Evolutionary conservation across 2,888 invertebrate species (phyloP).

Genomic region (Scaptomyza reducta): DNA sequence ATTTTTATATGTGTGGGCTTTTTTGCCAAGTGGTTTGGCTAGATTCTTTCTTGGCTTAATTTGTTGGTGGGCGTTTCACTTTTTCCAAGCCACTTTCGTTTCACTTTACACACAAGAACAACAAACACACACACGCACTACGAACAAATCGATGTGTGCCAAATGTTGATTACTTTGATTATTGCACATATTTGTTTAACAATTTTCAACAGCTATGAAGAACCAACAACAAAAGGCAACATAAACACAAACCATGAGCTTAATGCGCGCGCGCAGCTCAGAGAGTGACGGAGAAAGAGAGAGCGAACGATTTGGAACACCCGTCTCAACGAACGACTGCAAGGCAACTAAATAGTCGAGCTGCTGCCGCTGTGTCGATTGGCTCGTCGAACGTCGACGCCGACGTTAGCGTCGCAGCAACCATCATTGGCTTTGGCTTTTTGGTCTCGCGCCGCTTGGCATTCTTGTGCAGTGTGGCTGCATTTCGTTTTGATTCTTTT

Average conservation of each 20-base stretch:
- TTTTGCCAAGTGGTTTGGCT: slow-evolving; percentile 76
- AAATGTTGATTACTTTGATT: slow-evolving; percentile 31
- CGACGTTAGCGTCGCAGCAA: slow-evolving; percentile 22
- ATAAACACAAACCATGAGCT: slow-evolving; percentile 30
- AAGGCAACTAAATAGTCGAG: slow-evolving; percentile 59
- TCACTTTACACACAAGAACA: slow-evolving; percentile 50
- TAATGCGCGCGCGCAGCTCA: slow-evolving; percentile 50
- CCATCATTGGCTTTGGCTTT: slow-evolving; percentile 19
- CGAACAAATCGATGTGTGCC: slow-evolving; percentile 25
- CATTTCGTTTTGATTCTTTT: slow-evolving; percentile 73
- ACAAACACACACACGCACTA: slow-evolving; percentile 6
- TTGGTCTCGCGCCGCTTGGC: slow-evolving; percentile 53
- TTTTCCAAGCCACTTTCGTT: slow-evolving; percentile 74
- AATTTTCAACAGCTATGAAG: slow-evolving; percentile 21
- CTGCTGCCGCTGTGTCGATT: slow-evolving; percentile 33
- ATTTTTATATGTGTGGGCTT: slow-evolving; percentile 69
- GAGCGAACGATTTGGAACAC: slow-evolving; percentile 7
- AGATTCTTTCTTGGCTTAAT: slow-evolving; percentile 74
- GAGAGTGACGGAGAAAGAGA: neutral
- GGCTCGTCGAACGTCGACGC: slow-evolving; percentile 16
- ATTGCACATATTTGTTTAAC: slow-evolving; percentile 47
- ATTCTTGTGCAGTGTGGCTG: slow-evolving; percentile 76
- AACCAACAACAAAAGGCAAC: slow-evolving; percentile 25
- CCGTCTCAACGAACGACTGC: slow-evolving; percentile 56
- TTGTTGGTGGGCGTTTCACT: slow-evolving; percentile 75